phyloP scores from a whole-genome alignment of 2,113 vertebrate species.

The Xyrauchen texanus region DNA sequence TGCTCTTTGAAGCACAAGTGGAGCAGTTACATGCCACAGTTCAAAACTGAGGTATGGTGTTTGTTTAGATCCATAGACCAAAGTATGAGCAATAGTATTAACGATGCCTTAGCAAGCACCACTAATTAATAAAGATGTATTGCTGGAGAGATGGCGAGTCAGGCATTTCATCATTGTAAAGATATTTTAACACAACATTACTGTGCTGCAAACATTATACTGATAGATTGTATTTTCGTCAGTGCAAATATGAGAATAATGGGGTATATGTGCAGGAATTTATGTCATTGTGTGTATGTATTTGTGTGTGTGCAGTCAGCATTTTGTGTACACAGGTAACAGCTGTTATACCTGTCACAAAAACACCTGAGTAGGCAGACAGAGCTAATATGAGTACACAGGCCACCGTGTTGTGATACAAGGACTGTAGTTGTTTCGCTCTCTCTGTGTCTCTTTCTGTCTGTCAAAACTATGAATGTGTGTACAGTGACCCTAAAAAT shows the following conservation, averaged over 20 bases:
- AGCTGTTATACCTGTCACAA: conserved; percentile 2
- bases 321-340: conserved; percentile 6
- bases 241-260: not conserved
- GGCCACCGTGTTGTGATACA: not conserved
- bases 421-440: not conserved
- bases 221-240: not conserved
- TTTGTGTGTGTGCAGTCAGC: not conserved
- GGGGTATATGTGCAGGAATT: not conserved
- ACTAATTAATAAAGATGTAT: no score
- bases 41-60: no score
- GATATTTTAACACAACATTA: no score
- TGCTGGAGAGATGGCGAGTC: no score
- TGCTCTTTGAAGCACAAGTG: no score
- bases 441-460: not conserved
- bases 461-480: no score
- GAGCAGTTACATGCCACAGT: no score
- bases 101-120: no score
- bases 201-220: not conserved
- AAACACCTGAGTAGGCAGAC: not conserved
- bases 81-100: no score
- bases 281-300: conserved; percentile 14
- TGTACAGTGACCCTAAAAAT: no score
- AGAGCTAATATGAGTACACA: not conserved
- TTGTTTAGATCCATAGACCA: no score
- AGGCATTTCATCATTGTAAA: no score